A percentile compares a stretch with the other conserved stretches of the same genome.
Conservation (phyloP, 2,888 invertebrate genomes). For the Marronus borbonicus region DNA sequence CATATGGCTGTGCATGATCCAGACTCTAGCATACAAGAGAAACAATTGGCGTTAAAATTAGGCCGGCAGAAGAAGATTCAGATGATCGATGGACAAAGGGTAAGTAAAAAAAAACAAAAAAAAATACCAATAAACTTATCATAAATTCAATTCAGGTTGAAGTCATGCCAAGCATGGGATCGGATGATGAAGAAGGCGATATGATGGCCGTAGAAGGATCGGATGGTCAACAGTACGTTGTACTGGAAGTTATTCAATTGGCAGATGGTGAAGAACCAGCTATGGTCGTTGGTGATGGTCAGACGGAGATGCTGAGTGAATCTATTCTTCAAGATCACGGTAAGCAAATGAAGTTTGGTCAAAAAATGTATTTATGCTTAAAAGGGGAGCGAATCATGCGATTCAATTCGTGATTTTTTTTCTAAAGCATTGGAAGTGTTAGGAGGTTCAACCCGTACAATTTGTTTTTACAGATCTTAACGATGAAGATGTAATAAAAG, state of each 20-base stretch:
- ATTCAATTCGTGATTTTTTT: too few species aligned
- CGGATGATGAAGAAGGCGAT: slow-evolving; percentile 71
- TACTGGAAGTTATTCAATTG: slow-evolving; percentile 90
- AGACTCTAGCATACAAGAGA: slow-evolving; percentile 82
- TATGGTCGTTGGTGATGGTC: slow-evolving; percentile 73
- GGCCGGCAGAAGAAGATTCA: slow-evolving; percentile 86
- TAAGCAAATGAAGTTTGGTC: slow-evolving; percentile 48
- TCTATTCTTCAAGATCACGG: slow-evolving; percentile 68
- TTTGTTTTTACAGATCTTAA: slow-evolving; percentile 65
- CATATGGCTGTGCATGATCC: slow-evolving; percentile 95
- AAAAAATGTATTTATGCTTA: too few species aligned
- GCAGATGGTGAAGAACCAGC: slow-evolving; percentile 80
- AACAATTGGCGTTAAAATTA: slow-evolving; percentile 82
- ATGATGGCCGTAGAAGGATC: slow-evolving; percentile 80
- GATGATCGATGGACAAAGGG: slow-evolving; percentile 74
- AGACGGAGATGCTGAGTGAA: slow-evolving; percentile 70
- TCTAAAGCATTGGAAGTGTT: too few species aligned
- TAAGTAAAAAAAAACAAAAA: slow-evolving; percentile 34
- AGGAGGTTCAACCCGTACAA: too few species aligned
- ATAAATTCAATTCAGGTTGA: slow-evolving; percentile 65
- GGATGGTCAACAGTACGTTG: slow-evolving; percentile 89
- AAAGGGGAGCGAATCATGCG: too few species aligned
- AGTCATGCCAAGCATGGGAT: slow-evolving; percentile 68
- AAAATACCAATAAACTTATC: slow-evolving; percentile 2
- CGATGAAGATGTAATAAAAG: slow-evolving; percentile 70